Base-by-base conservation (phyloP, 2,113 vertebrate species). In the Mungos mungo region DNA sequence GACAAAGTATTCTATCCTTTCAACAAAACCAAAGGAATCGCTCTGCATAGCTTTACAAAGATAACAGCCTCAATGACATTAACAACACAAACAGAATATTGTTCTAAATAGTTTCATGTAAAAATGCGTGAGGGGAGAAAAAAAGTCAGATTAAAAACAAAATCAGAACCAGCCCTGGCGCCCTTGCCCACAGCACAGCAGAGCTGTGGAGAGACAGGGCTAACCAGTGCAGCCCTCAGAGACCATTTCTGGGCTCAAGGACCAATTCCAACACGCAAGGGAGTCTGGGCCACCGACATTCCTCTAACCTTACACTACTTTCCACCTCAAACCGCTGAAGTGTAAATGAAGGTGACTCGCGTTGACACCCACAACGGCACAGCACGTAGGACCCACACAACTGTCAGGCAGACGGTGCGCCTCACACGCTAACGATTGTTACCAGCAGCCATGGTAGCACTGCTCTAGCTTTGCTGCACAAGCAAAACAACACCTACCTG, bases 1-100 rank as follows among this genome's bases (percentile, higher is more conserved):
- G 72, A 92, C 72, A n/a, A n/a, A 83, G 3, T 47, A 90, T 81
- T 35, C 21, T 89, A 29, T 71, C 35, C 66, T 95, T 97, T 85
- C 25, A 95, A 66, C 9, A 81, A 89, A 68, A 77, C 16, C 31
- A 71, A 76, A 85, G 14, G 11, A 77, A 94, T 76, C 27, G 71
- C 16, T 90, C 60, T n/a, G 4, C 11, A 52, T 7, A n/a, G n/a
- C 12, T 69, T n/a, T 23, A 57, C 7, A 93, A 90, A 57, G 33
- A 80, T 35, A 90, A 86, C 7, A 72, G 31, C 10, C 25, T 85
- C 12, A 14, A 11, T 54, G 16, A 93, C 52, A 92, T 52, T 45
- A 92, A 25, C n/a, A 38, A 54, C 14, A 41, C 7, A 93, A 87
- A 69, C 19, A 63, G 31, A 45, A 21, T 29, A 54, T 2, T 50